Percentiles rank a stretch among this genome's conserved stretches.
These are phyloP conservation scores for Pteropus rufus DNA, from an alignment of 2,797 vertebrate genomes.

Conservation along the genomic window DNA sequence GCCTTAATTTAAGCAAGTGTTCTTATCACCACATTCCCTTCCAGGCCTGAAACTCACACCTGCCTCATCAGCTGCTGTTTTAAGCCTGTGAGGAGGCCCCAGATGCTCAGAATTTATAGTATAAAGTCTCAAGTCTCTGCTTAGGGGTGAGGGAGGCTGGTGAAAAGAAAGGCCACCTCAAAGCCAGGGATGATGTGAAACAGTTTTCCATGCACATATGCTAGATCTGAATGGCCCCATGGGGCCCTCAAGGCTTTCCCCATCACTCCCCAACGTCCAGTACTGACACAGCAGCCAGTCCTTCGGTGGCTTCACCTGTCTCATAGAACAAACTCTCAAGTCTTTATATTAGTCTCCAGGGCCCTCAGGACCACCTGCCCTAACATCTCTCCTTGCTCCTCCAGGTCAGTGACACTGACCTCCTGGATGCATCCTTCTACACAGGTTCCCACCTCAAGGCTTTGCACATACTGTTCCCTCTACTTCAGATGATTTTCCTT, in stretches of 20 bases:
- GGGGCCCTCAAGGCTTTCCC: neutral
- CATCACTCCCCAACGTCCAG: accelerated
- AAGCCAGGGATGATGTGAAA: neutral
- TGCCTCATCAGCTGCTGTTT: neutral
- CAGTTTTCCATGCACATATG: neutral
- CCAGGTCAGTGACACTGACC: neutral
- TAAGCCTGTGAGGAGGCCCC: neutral
- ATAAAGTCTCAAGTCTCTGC: neutral
- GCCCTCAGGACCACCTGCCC: neutral
- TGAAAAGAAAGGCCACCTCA: neutral
- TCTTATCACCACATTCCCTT: conserved; percentile 1
- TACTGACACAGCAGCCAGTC: neutral
- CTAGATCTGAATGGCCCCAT: accelerated
- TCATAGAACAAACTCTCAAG: neutral
- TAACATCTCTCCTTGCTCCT: accelerated
- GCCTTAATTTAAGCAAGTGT: conserved; percentile 54
- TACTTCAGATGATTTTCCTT: neutral
- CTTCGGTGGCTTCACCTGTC: neutral
- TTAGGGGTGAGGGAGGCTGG: neutral
- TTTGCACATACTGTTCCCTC: neutral
- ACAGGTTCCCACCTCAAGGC: neutral
- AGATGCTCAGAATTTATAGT: neutral
- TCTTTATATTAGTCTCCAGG: neutral
- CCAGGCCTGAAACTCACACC: neutral
- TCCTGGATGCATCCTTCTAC: no score